Evolutionary conservation across 2,888 invertebrate genomes (phyloP), one percentile per base, ranked within the genome.

Genomic region (Laspeyria flexula): DNA sequence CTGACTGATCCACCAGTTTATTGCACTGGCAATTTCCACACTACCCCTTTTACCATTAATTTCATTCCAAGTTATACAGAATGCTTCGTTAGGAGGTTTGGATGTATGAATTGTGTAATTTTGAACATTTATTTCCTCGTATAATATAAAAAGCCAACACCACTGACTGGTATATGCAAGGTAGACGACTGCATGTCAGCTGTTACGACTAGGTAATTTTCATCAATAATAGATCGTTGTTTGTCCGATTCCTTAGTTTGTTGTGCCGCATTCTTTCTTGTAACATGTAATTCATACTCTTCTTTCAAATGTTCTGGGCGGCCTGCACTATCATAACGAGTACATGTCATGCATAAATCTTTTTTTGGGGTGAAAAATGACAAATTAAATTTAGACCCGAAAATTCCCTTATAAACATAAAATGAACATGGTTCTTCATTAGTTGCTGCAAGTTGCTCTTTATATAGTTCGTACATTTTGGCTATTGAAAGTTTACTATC

Each of bases 181-280:
- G 49, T 53, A n/a, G n/a, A n/a, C 18, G 49, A 50, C 30, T 53
- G 57, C 49, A 57, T 49, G 16, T 57, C 53, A 38, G 49, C 50
- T 9, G 57, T 53, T 21, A 57, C 45, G n/a, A 43, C 53, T 35
- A 12, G 5, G 11, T 50, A 57, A 12, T 31, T 50, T 7, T 46
- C 43, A 15, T 58, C 57, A 16, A n/a, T 43, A 9, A 48, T 54
- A 34, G 50, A 54, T 34, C 54, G 41, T 30, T 50, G 15, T 38
- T 50, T 50, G 27, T 58, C 51, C 7, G 21, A 15, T 38, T 50
- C 42, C 42, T 53, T 47, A n/a, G 50, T 50, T 33, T 7, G 7
- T 7, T 50, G 50, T 35, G 41, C 41, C 33, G 21, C 41, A 21
- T 40, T 38, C 25, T 58, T 54, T 34, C 38, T 41, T 18, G 40